These are phyloP conservation scores for Coptotermes formosanus DNA, from an alignment of 1,140 invertebrate species.

Conservation along the genomic window DNA sequence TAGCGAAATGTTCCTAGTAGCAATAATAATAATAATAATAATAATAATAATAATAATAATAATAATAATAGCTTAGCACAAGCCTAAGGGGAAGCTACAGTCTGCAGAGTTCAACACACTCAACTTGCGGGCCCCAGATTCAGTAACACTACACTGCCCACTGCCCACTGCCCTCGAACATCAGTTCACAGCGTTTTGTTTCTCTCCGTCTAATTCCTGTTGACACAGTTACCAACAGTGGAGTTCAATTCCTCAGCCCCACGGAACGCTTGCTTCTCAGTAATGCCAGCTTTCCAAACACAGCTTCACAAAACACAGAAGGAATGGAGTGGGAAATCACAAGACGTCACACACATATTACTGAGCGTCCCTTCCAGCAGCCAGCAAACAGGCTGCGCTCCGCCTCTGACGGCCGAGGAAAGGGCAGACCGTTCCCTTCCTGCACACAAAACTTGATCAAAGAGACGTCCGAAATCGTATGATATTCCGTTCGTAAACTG, in stretches of 20 bases:
- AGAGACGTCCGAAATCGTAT: not conserved
- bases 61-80: no score
- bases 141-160: no score
- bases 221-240: not conserved
- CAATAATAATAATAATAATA: no score
- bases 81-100: no score
- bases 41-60: no score
- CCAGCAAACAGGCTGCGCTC: not conserved
- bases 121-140: no score
- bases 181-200: not conserved
- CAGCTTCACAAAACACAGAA: not conserved
- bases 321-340: not conserved
- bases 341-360: not conserved
- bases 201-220: not conserved
- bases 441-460: not conserved
- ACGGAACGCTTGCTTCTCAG: not conserved
- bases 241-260: not conserved
- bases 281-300: not conserved
- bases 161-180: no score
- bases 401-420: not conserved
- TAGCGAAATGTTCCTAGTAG: no score
- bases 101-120: no score
- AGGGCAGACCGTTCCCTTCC: not conserved
- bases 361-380: not conserved
- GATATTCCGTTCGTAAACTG: not conserved